Conservation (phyloP, 2,797 vertebrate genomes). For the Tolypeutes matacus region DNA sequence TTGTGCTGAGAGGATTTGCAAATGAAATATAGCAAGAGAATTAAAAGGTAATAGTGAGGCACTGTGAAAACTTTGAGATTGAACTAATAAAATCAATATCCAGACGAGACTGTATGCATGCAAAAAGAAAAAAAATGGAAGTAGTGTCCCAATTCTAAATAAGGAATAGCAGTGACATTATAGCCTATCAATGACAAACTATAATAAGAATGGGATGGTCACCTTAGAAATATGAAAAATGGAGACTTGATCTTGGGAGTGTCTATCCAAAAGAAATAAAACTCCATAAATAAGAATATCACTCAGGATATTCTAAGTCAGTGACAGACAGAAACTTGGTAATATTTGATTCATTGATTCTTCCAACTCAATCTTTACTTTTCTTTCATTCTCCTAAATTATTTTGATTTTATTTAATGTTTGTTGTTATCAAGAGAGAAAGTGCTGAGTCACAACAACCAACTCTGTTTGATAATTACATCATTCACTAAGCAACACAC, state of each 20-base stretch:
- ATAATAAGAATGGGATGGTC: rapidly evolving
- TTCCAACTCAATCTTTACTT: background rate
- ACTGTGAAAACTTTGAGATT: background rate
- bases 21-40: background rate
- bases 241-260: too few relatives aligned
- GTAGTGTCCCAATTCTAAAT: background rate
- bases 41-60: background rate
- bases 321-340: background rate
- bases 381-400: background rate
- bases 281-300: too few relatives aligned
- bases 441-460: background rate
- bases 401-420: background rate
- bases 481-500: rapidly evolving
- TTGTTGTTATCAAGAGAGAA: background rate
- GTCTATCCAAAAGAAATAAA: background rate
- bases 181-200: background rate
- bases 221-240: background rate
- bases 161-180: background rate
- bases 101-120: background rate
- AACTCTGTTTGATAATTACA: background rate
- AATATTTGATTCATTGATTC: background rate
- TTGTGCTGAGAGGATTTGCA: background rate
- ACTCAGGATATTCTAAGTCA: background rate
- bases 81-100: background rate
- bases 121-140: background rate